Evolutionary conservation across 1,140 invertebrate species (phyloP), one percentile per base, ranked within the genome.

Genomic region (Nasonia vitripennis): DNA sequence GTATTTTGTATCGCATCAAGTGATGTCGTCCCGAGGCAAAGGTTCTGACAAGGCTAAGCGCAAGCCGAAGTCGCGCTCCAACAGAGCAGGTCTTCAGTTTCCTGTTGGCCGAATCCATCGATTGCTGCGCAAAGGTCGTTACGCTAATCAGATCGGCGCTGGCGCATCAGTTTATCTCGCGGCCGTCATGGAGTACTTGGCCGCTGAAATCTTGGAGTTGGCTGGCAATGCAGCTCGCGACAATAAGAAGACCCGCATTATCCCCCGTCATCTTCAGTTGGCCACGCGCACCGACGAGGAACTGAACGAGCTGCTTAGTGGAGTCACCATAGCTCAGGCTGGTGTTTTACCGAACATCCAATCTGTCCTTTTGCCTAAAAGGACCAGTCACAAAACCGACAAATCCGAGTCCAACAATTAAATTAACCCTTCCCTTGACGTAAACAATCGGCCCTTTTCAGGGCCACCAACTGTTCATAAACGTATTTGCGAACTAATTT

Each of bases 251-350:
- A 68, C 20, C 5, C 10, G 62, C 6, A 68, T 68, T 4, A 68
- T 68, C 20, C 62, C 62, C 0, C 62, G 62, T 14, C 20, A 68
- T n/a, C 12, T 68, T 20, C 62, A 68, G 17, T 89, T 97, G 79
- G 96, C 96, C 85, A 95, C 96, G 83, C 93, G 95, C 17, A 96
- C 96, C 92, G 96, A 96, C 93, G 96, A 96, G 90, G 96, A 97
- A 91, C 92, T 96, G 88, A 95, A 96, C 91, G 95, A 95, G 90
- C 91, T 97, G 14, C 90, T 97, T 41, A 93, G 94, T 77, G 94
- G 95, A 85, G 96, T 97, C 1, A 96, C 95, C 48, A 96, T 96
- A 87, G 95, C 96, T 74, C 34, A 37, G 5, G 34, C 4, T 37
- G 34, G 34, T 4, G 34, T 37, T 37, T 4, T 37, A 6, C 34